Evolutionary conservation across 2,888 invertebrate species (phyloP).

Genomic region (Pasiphila rectangulata): DNA sequence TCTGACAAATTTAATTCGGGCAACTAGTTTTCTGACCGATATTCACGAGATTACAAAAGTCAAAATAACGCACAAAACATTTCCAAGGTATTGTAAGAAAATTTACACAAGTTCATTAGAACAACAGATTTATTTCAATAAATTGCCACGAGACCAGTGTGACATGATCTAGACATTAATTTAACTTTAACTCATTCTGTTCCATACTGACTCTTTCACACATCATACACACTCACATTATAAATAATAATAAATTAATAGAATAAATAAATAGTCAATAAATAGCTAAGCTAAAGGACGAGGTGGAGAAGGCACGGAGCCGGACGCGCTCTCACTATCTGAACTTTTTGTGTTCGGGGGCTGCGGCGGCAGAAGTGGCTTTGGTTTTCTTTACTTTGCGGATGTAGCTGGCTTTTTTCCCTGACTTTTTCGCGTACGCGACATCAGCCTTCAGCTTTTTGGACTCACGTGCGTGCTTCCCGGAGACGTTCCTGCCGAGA

Average conservation of each 20-base stretch:
- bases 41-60: conserved; percentile 36
- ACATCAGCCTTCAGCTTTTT: conserved; percentile 82
- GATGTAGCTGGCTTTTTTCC: conserved; percentile 73
- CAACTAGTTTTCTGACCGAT: conserved; percentile 77
- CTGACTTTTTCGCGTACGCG: conserved; percentile 71
- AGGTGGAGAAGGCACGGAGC: conserved; percentile 66
- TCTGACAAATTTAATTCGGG: conserved; percentile 53
- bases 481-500: conserved; percentile 75
- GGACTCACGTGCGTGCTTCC: conserved; percentile 90
- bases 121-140: conserved; percentile 81
- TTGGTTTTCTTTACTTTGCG: conserved; percentile 79
- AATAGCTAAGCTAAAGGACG: conserved; percentile 80
- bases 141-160: conserved; percentile 80
- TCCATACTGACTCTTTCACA: conserved; percentile 77
- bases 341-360: conserved; percentile 78
- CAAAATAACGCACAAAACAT: conserved; percentile 65
- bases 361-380: conserved; percentile 70
- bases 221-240: conserved; percentile 80
- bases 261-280: conserved; percentile 81
- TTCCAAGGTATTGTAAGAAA: conserved; percentile 69
- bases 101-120: conserved; percentile 70
- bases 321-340: conserved; percentile 74
- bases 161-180: conserved; percentile 82
- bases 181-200: conserved; percentile 73
- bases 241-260: conserved; percentile 82